Evolutionary conservation across 1,140 invertebrate genomes (phyloP).

Genomic region (Camponotus vicinus): DNA sequence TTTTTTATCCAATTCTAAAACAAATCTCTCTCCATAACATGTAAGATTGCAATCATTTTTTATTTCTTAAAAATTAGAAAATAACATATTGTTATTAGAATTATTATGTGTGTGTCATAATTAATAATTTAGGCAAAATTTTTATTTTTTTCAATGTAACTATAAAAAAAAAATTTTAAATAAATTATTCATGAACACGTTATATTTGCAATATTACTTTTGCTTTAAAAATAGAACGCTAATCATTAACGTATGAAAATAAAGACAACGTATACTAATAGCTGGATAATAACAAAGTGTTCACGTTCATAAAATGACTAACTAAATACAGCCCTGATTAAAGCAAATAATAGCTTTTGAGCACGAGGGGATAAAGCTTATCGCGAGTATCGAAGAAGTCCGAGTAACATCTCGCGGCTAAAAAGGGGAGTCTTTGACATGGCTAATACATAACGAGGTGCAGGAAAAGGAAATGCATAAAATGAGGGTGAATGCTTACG

Average conservation of each 20-base stretch:
- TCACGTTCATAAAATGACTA: not conserved
- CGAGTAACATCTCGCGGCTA: conserved; percentile 20
- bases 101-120: no score
- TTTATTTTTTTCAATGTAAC: no score
- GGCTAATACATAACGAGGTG: not conserved
- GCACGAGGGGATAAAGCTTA: not conserved
- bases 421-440: conserved; percentile 47
- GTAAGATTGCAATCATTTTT: not conserved
- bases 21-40: not conserved
- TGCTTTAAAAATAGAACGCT: not conserved
- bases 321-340: not conserved
- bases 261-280: not conserved
- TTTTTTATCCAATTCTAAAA: not conserved
- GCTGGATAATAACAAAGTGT: not conserved
- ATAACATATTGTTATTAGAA: no score
- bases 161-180: no score
- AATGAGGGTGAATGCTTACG: not conserved
- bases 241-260: not conserved
- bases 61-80: not conserved
- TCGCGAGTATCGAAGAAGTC: not conserved
- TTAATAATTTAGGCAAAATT: no score
- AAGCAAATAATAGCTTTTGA: not conserved
- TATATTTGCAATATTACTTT: not conserved
- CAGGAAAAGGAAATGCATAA: conserved; percentile 40
- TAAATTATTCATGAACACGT: not conserved